Percentiles rank a stretch among this genome's conserved stretches.
These are phyloP conservation scores for Urocitellus parryii DNA, from an alignment of 2,113 vertebrate species.

Conservation along the genomic window DNA sequence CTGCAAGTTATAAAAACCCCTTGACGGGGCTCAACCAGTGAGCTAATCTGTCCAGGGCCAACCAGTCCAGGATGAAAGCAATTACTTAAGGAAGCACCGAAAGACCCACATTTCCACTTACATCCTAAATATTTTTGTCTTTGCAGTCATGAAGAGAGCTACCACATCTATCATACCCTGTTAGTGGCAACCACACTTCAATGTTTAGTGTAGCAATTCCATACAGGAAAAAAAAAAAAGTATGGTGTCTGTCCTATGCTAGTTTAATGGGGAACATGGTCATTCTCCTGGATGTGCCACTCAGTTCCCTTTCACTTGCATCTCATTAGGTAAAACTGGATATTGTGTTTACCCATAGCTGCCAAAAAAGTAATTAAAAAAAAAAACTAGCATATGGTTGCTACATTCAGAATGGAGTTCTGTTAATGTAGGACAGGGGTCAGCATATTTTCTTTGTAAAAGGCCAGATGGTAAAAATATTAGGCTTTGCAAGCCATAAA, in stretches of 20 bases:
- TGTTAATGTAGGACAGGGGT: background rate
- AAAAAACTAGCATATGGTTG: background rate
- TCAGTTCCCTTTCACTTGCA: background rate
- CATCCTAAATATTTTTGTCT: background rate
- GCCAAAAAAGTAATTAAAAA: background rate
- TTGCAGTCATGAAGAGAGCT: background rate
- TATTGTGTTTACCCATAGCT: background rate
- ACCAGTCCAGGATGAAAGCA: background rate
- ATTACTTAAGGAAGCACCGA: background rate
- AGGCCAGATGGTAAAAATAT: background rate
- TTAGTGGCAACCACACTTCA: background rate
- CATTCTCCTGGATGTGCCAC: background rate
- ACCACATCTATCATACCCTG: too few relatives aligned
- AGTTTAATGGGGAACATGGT: background rate
- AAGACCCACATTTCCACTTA: background rate
- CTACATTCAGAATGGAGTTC: background rate
- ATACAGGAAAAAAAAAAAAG: background rate
- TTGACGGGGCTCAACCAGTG: background rate
- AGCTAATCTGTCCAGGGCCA: background rate
- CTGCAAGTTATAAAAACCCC: background rate
- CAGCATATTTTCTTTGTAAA: constrained; percentile 12
- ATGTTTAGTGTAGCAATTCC: background rate
- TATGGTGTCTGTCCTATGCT: background rate
- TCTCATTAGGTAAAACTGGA: constrained; percentile 13
- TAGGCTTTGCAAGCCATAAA: background rate